Conservation (phyloP, 2,797 vertebrate genomes). For the Platyrinchus mystaceus region DNA sequence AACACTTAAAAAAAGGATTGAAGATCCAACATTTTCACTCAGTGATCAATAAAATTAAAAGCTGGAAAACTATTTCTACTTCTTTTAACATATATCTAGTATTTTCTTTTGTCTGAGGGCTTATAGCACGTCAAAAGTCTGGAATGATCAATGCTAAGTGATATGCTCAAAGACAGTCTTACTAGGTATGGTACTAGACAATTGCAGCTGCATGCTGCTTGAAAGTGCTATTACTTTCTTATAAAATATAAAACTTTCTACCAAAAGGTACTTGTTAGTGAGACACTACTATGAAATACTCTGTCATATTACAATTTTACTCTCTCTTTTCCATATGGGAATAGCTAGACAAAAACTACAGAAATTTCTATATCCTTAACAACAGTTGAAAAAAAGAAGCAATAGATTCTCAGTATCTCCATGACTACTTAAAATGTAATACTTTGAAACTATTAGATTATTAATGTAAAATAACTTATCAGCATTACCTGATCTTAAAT, state of each 20-base stretch:
- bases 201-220: background rate
- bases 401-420: background rate
- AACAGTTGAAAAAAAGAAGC: background rate
- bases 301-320: background rate
- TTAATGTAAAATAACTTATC: background rate
- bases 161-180: background rate
- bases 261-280: background rate
- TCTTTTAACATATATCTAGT: background rate
- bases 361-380: background rate
- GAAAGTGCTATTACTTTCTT: background rate
- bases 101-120: background rate
- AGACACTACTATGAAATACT: background rate
- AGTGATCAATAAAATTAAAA: background rate
- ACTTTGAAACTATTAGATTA: background rate
- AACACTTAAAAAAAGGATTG: background rate
- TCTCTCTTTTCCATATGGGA: background rate
- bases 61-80: background rate
- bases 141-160: background rate
- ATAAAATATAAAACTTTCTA: background rate
- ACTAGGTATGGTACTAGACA: background rate
- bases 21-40: background rate
- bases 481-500: background rate
- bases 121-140: background rate
- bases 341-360: background rate
- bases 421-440: background rate